Conservation (phyloP, 2,888 invertebrate species). For the Tetragnatha montana region DNA sequence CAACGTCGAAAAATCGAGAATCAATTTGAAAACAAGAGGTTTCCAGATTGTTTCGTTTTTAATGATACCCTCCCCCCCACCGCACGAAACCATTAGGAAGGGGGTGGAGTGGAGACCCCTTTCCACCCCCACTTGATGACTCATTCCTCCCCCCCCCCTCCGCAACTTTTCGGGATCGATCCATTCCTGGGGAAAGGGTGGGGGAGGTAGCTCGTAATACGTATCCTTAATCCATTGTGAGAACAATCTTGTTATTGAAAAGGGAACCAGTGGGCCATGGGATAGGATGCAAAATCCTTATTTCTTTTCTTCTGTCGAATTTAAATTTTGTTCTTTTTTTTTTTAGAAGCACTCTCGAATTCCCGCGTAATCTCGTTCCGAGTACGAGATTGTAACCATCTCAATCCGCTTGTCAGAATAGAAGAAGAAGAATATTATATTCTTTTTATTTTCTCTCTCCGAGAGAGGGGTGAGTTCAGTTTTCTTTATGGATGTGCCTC, state of each 20-base stretch:
- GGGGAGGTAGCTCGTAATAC: constrained; percentile 38
- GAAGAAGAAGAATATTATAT: background rate
- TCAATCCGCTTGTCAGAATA: background rate
- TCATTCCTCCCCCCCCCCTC: constrained; percentile 36
- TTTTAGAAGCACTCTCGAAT: background rate
- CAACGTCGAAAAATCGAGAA: constrained; percentile 60
- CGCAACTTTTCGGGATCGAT: constrained; percentile 52
- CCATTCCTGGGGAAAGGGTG: constrained; percentile 4
- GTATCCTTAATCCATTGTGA: constrained; percentile 54
- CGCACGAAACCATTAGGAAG: constrained; percentile 55
- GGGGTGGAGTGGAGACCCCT: constrained; percentile 3
- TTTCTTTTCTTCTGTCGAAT: background rate
- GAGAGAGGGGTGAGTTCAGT: background rate
- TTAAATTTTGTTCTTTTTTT: background rate
- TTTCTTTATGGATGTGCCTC: background rate
- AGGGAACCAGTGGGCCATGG: constrained; percentile 36
- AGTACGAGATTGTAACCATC: background rate
- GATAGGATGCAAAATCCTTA: background rate
- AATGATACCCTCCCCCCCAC: constrained; percentile 52
- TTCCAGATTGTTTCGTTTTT: constrained; percentile 68
- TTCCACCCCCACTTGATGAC: constrained; percentile 41
- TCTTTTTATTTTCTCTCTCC: background rate
- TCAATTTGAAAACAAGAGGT: constrained; percentile 67
- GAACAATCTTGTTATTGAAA: constrained; percentile 46
- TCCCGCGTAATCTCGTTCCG: background rate